Percentiles rank a stretch among this genome's conserved stretches.
Conservation (phyloP, 2,888 invertebrate genomes). For the Drosophila villosipedis region DNA sequence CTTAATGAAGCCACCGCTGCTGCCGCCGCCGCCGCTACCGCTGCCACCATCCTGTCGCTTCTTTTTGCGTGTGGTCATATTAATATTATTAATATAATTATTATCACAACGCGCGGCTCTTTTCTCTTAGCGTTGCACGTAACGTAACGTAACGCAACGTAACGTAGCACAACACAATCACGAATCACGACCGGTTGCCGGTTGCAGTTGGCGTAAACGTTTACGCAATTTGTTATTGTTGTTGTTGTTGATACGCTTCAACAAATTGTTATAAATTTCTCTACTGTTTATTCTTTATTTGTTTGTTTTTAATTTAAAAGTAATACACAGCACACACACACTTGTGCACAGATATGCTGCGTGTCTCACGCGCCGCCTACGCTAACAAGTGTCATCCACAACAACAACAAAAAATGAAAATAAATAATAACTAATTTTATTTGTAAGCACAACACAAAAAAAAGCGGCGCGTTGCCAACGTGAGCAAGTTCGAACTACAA, state of each 20-base stretch:
- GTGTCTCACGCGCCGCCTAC: slow-evolving; percentile 43
- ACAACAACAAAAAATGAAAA: slow-evolving; percentile 41
- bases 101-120: slow-evolving; percentile 50
- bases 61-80: slow-evolving; percentile 89
- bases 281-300: slow-evolving; percentile 20
- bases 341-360: slow-evolving; percentile 18
- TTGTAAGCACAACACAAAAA: slow-evolving; percentile 22
- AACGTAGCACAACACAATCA: slow-evolving; percentile 33
- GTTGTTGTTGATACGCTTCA: slow-evolving; percentile 51
- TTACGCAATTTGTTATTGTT: slow-evolving; percentile 44
- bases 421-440: slow-evolving; percentile 55
- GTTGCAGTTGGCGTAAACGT: slow-evolving; percentile 49
- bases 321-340: slow-evolving; percentile 36
- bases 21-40: slow-evolving; percentile 61
- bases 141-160: slow-evolving; percentile 50
- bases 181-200: slow-evolving; percentile 43
- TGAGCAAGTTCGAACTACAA: slow-evolving; percentile 63
- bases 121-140: slow-evolving; percentile 37
- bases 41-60: slow-evolving; percentile 87
- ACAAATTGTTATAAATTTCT: slow-evolving; percentile 45
- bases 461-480: slow-evolving; percentile 55
- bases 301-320: slow-evolving; percentile 29
- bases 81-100: slow-evolving; percentile 71
- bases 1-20: slow-evolving; percentile 90
- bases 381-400: slow-evolving; percentile 59